These are phyloP conservation scores for Pomacea canaliculata DNA, from an alignment of 2,888 invertebrate species.

Conservation along the genomic window DNA sequence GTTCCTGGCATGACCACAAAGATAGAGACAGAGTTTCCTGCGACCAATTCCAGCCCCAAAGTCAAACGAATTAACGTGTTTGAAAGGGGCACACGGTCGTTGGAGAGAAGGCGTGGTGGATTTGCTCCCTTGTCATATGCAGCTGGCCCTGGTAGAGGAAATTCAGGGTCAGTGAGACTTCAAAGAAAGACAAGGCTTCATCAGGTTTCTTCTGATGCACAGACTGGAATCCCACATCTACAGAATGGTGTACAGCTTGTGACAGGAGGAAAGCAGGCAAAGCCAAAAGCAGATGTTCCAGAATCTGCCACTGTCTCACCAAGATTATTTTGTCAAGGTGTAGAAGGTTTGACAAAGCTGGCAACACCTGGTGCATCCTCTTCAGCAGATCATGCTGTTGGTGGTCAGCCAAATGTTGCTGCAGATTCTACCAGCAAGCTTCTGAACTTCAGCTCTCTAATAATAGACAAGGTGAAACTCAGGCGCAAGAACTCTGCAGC, in stretches of 20 bases:
- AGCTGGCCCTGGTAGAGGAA: neutral
- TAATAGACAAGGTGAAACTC: constrained; percentile 17
- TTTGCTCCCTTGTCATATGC: constrained; percentile 2
- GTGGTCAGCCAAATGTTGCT: neutral
- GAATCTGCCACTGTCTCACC: neutral
- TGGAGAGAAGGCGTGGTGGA: constrained; percentile 25
- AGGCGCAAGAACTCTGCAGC: constrained; percentile 11
- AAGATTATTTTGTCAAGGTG: neutral
- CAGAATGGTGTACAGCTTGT: neutral
- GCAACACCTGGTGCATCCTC: neutral
- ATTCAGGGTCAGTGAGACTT: constrained; percentile 6
- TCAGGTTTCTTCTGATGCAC: neutral
- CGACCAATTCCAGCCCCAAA: constrained; percentile 62
- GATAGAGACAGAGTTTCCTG: constrained; percentile 65
- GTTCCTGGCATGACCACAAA: constrained; percentile 43
- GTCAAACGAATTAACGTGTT: constrained; percentile 52
- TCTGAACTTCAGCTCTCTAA: neutral
- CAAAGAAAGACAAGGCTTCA: neutral
- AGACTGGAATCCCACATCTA: neutral
- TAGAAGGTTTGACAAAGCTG: neutral
- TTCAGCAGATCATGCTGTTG: too few species aligned
- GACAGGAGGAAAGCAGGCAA: too few species aligned
- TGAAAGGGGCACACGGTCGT: constrained; percentile 39
- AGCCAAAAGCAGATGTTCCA: neutral
- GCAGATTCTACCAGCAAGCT: neutral